These are phyloP conservation scores for Pipistrellus pygmaeus DNA, from an alignment of 2,797 vertebrate species.

Conservation along the genomic window DNA sequence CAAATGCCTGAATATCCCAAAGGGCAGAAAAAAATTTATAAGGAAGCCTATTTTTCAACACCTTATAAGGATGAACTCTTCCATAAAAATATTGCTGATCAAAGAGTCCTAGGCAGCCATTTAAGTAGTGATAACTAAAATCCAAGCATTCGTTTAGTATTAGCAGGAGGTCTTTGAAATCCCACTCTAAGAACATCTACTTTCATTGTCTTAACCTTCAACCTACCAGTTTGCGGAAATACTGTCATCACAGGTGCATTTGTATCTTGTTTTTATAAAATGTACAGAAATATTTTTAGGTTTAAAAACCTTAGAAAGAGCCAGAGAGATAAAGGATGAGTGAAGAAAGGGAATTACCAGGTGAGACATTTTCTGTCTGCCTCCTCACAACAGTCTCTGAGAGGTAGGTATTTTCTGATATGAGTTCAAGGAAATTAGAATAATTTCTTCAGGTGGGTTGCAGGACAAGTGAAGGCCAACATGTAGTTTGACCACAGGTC, in stretches of 20 bases:
- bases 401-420: neutral
- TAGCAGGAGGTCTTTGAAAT: neutral
- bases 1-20: neutral
- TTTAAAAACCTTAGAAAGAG: conserved; percentile 3
- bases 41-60: neutral
- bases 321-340: neutral
- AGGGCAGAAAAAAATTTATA: neutral
- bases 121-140: conserved; percentile 7
- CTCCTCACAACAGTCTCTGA: neutral
- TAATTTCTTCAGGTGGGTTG: conserved; percentile 28
- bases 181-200: neutral
- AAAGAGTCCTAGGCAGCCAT: neutral
- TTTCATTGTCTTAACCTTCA: neutral
- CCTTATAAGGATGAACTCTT: neutral
- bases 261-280: conserved; percentile 35
- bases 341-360: neutral
- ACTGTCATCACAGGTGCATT: neutral
- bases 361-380: neutral
- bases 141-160: neutral
- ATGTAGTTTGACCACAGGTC: neutral
- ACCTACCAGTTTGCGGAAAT: neutral
- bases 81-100: conserved; percentile 53
- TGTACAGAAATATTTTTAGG: conserved; percentile 39
- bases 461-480: neutral
- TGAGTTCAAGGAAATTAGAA: neutral